phyloP scores from a whole-genome alignment of 2,113 vertebrate species.

The Progne subis region DNA sequence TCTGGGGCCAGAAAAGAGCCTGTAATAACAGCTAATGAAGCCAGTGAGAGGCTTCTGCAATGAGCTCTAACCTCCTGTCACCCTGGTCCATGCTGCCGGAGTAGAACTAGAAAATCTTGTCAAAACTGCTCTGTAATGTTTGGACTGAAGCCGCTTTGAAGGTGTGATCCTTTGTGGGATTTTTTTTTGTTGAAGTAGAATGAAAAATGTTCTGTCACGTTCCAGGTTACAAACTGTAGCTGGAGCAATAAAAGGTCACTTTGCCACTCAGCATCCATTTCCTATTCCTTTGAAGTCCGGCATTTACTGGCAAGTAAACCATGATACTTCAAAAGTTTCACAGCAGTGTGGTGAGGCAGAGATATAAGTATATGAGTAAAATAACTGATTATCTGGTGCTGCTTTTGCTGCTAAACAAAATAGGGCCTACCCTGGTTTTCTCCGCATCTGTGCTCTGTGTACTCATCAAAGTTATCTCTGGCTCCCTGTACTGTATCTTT shows the following conservation, averaged over 20 bases:
- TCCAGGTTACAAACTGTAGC: constrained; percentile 53
- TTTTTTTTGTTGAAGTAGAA: neutral
- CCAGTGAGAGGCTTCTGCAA: neutral
- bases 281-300: constrained; percentile 60
- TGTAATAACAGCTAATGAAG: constrained; percentile 4
- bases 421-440: neutral
- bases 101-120: constrained; percentile 23
- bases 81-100: accelerated
- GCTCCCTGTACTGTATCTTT: neutral
- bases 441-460: neutral
- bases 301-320: constrained; percentile 44
- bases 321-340: constrained; percentile 53
- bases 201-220: constrained; percentile 54
- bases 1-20: neutral
- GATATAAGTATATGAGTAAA: constrained; percentile 13
- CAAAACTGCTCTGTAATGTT: neutral
- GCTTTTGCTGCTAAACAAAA: constrained; percentile 35
- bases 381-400: constrained; percentile 44
- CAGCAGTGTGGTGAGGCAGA: constrained; percentile 6
- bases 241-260: constrained; percentile 60
- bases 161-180: neutral
- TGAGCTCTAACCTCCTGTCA: neutral
- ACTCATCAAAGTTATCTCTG: neutral
- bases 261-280: constrained; percentile 64
- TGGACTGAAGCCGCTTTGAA: constrained; percentile 6